A percentile compares a stretch with the other conserved stretches of the same genome.
Evolutionary conservation across 1,140 invertebrate genomes (phyloP).

Genomic region (Rhyacophila brunnea): DNA sequence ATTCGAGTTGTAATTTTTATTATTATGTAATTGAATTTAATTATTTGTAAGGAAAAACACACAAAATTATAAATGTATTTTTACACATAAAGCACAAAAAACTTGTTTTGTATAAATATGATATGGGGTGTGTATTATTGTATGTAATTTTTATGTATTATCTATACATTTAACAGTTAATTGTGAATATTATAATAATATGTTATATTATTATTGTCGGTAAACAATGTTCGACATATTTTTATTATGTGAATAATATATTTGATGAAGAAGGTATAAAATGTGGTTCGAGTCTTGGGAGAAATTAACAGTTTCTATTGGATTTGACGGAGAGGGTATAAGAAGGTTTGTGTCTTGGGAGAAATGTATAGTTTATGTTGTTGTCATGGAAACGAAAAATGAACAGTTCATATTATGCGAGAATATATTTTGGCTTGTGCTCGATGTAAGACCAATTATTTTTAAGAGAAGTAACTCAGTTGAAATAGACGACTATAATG

Average conservation of each 20-base stretch:
- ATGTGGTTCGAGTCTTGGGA: neutral
- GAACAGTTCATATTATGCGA: neutral
- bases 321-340: no score
- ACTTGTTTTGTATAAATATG: no score
- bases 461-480: conserved; percentile 3
- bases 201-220: neutral
- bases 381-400: no score
- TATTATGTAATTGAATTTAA: neutral
- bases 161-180: neutral
- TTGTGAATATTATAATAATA: neutral
- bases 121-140: neutral
- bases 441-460: conserved; percentile 17
- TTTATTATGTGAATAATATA: neutral
- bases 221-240: neutral
- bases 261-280: neutral
- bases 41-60: neutral
- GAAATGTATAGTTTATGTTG: no score
- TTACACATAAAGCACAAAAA: conserved; percentile 5
- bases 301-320: neutral
- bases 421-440: neutral
- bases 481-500: conserved; percentile 4
- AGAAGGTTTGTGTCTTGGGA: no score
- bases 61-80: conserved; percentile 1
- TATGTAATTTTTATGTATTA: neutral
- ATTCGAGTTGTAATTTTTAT: neutral